Base-by-base conservation (phyloP, 2,797 vertebrate species). In the Pseudopleuronectes americanus region DNA sequence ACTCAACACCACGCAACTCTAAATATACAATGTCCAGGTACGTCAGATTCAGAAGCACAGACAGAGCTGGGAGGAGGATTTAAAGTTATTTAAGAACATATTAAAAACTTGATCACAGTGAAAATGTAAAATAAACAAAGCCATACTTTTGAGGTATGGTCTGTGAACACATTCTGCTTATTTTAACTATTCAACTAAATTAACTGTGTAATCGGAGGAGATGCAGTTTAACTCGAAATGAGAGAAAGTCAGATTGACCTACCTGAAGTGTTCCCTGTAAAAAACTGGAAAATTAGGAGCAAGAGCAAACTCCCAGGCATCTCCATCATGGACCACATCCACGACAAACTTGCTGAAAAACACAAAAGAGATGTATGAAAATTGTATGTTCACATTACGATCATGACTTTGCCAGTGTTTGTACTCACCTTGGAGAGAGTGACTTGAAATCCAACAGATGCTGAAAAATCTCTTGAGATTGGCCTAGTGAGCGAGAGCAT, bases 191-290 rank as follows among this genome's bases (percentile, higher is more conserved):
- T 43, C 12, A 43, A 14, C 16, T 4, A 43, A 43, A 43, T 16
- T 43, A 4, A 14, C 41, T 13, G 12, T 31, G 28, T 31, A 31
- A 31, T 8, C 5, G 2, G 28, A 5, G 16, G 14, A 13, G 16
- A 43, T 17, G 16, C 16, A 10, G 17, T 43, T 43, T 6, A 43
- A 43, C 12, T 43, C 13, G 8, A 33, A 7, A 43, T 51, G 2
- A 55, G 2, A 55, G 47, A 38, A 51, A 41, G 9, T 36, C 4
- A 63, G 43, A 45, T 45, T 1, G 1, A 2, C 57, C 84, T 83
- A 91, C 89, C 89, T 87, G 83, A 74, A 53, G 55, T 24, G 2
- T 0, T 38, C 70, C 51, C 51, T 22, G 48, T 74, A 10, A 65
- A 71, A 63, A 81, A 71, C 28, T 68, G 58, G 4, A 87, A 33